phyloP scores from a whole-genome alignment of 2,888 invertebrate genomes.

The Gymnocheta viridis region DNA sequence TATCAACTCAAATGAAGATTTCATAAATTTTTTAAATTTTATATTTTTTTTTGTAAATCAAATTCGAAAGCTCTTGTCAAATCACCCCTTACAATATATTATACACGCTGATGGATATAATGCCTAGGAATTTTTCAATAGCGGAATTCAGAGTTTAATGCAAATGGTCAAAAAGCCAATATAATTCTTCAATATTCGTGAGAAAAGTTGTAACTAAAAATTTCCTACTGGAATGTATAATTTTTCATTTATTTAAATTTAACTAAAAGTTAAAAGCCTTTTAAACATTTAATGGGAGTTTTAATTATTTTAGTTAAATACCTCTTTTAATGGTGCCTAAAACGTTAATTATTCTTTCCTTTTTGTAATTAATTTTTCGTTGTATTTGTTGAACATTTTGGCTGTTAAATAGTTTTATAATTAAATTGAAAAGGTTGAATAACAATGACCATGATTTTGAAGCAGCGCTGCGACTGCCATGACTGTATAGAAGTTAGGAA shows the following conservation, averaged over 20 bases:
- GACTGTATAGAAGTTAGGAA: neutral
- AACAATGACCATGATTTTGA: neutral
- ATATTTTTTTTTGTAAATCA: no score
- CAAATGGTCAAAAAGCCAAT: no score
- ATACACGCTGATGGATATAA: no score
- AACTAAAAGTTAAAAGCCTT: slow-evolving; percentile 18
- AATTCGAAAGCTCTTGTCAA: no score
- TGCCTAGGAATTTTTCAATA: no score
- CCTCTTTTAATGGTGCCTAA: neutral
- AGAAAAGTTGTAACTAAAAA: no score
- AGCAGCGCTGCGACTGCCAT: no score
- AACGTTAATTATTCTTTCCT: slow-evolving; percentile 45
- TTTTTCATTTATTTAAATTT: neutral
- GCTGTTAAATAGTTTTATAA: slow-evolving; percentile 31
- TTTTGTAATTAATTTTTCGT: neutral
- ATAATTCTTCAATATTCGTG: no score
- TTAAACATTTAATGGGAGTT: slow-evolving; percentile 38
- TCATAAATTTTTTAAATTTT: no score
- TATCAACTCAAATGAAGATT: no score
- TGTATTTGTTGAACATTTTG: neutral
- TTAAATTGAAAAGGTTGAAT: slow-evolving; percentile 37
- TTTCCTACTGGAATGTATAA: neutral
- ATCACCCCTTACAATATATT: no score
- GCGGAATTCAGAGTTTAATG: no score
- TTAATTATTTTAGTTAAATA: slow-evolving; percentile 15